These are phyloP conservation scores for Tiliacea citrago DNA, from an alignment of 2,888 invertebrate genomes.

Conservation along the genomic window DNA sequence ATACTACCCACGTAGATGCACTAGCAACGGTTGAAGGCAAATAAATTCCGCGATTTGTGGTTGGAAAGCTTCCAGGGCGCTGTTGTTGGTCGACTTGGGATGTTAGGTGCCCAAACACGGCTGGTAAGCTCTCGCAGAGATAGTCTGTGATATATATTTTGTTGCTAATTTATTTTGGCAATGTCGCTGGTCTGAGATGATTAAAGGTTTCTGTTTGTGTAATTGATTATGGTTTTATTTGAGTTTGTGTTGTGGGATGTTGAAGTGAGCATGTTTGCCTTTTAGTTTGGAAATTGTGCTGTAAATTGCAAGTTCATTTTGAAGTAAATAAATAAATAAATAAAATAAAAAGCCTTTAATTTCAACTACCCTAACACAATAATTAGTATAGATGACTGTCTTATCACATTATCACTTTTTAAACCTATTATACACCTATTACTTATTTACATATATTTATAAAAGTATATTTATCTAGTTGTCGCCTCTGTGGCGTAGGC, in stretches of 20 bases:
- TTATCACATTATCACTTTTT: too few species aligned
- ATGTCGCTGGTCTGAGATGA: conserved; percentile 29
- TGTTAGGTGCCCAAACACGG: conserved; percentile 70
- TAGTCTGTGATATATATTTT: conserved; percentile 63
- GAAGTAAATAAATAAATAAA: too few species aligned
- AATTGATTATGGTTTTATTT: not conserved
- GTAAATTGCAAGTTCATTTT: not conserved
- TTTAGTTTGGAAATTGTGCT: not conserved
- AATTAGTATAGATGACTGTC: too few species aligned
- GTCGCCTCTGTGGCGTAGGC: too few species aligned
- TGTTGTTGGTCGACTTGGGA: conserved; percentile 79
- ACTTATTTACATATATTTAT: too few species aligned
- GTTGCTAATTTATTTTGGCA: conserved; percentile 60
- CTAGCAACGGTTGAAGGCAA: conserved; percentile 85
- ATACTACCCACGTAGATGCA: conserved; percentile 86
- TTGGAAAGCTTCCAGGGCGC: conserved; percentile 87
- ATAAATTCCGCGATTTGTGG: conserved; percentile 89
- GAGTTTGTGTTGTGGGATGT: not conserved
- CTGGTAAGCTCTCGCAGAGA: conserved; percentile 62
- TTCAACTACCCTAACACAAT: too few species aligned
- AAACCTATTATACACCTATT: too few species aligned
- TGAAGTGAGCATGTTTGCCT: not conserved
- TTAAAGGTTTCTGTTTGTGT: conserved; percentile 12
- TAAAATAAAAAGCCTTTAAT: too few species aligned
- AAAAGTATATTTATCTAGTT: too few species aligned